Conservation (phyloP, 2,113 vertebrate genomes). For the Megaptera novaeangliae region DNA sequence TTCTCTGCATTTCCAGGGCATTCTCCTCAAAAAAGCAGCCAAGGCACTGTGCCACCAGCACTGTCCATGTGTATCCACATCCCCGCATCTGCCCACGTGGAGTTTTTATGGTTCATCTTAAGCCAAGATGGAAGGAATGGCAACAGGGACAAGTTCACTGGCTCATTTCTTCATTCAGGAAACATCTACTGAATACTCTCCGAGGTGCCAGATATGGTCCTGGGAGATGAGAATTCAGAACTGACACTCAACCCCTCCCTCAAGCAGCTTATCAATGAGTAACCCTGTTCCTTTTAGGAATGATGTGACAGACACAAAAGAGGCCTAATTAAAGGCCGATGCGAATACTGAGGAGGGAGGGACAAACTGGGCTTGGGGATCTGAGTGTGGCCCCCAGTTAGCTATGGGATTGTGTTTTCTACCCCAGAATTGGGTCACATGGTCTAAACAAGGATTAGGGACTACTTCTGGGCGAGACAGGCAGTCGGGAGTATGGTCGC, state of each 20-base stretch:
- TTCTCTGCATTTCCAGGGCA: background rate
- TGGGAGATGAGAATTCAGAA: background rate
- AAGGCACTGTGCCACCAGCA: accelerated
- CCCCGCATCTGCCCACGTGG: background rate
- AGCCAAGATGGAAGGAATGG: background rate
- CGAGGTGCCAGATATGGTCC: background rate
- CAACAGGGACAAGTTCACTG: no score
- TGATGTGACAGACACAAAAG: background rate
- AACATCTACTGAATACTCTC: background rate
- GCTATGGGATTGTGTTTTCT: background rate
- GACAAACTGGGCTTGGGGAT: background rate
- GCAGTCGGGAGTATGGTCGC: background rate
- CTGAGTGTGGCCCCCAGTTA: background rate
- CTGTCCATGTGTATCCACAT: accelerated
- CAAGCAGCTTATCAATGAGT: background rate
- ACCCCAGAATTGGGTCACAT: background rate
- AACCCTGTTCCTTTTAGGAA: background rate
- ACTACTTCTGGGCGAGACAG: background rate
- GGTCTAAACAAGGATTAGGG: background rate
- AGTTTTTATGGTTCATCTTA: background rate
- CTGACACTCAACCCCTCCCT: background rate
- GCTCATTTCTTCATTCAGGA: background rate
- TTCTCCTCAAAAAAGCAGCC: background rate
- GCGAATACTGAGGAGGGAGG: background rate
- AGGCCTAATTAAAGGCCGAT: background rate